A percentile compares a stretch with the other conserved stretches of the same genome.
phyloP scores from a whole-genome alignment of 1,140 invertebrate species.

The Caenorhabditis inopinata region DNA sequence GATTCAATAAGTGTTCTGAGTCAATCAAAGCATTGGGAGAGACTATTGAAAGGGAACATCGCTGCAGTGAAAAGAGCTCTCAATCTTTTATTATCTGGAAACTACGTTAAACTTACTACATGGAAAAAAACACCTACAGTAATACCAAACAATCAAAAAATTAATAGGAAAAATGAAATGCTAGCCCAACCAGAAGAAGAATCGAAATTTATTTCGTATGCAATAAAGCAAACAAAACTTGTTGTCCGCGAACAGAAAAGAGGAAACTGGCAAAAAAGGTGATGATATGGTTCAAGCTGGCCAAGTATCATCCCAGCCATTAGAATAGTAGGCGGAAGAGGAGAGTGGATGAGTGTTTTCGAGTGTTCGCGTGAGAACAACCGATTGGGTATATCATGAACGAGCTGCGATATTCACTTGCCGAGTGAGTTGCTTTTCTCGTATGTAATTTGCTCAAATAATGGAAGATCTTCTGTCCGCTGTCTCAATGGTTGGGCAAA shows the following conservation, averaged over 20 bases:
- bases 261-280: background rate
- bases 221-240: background rate
- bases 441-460: constrained; percentile 32
- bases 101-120: no score
- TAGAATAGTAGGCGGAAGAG: background rate
- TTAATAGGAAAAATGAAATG: background rate
- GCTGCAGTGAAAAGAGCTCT: no score
- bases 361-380: constrained; percentile 31
- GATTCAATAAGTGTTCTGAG: no score
- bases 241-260: background rate
- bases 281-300: background rate
- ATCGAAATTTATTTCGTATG: no score
- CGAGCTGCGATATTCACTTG: background rate
- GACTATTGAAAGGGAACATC: no score
- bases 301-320: background rate
- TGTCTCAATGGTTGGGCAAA: background rate
- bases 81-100: no score
- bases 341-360: background rate
- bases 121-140: background rate
- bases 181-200: no score
- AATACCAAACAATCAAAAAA: background rate
- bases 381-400: constrained; percentile 14
- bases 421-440: background rate
- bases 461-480: background rate
- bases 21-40: no score